Base-by-base conservation (phyloP, 2,888 invertebrate genomes). In the Ochropleura plecta region DNA sequence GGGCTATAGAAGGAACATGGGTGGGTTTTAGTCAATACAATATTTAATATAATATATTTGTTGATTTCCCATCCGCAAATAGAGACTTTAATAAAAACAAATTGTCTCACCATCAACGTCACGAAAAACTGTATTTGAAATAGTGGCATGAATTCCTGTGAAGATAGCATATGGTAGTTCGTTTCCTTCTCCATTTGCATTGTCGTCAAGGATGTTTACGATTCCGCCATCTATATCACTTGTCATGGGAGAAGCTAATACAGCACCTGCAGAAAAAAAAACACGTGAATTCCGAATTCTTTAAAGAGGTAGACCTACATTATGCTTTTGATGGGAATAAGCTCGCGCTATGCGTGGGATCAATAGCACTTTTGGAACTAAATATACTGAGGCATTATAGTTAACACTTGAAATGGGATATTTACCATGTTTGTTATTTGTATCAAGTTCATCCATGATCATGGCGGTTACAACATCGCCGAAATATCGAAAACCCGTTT, bases 111-210 rank as follows among this genome's bases (percentile, higher is more conserved):
- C 67, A n/a, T 57, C 42, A 67, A 16, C n/a, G 16, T 67, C 48
- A 70, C 67, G 40, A 48, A 48, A 70, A 48, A 5, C 20, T 42
- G 67, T 16, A 20, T 67, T 48, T 20, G 40, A n/a, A 16, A 40
- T 40, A 67, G 40, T 67, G 12, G 69, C 48, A 40, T 70, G 67
- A 20, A 48, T 20, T 5, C 69, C 69, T 20, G 69, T 70, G 67
- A 55, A 67, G 6, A 67, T 4, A 20, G 42, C 55, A 30, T 30
- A 30, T 30, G 30, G 40, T n/a, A 40, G 5, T 9, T 18, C 16
- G 20, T 20, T 1, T 40, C 3, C 30, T 30, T 48, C 48, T 5
- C 48, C 48, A 67, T 42, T 55, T 55, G 6, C n/a, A 20, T 4
- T 16, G 10, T 16, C 53, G n/a, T 42, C 20, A 3, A 59, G 44